phyloP scores from a whole-genome alignment of 2,888 invertebrate species.

The Deroplatys truncata region DNA sequence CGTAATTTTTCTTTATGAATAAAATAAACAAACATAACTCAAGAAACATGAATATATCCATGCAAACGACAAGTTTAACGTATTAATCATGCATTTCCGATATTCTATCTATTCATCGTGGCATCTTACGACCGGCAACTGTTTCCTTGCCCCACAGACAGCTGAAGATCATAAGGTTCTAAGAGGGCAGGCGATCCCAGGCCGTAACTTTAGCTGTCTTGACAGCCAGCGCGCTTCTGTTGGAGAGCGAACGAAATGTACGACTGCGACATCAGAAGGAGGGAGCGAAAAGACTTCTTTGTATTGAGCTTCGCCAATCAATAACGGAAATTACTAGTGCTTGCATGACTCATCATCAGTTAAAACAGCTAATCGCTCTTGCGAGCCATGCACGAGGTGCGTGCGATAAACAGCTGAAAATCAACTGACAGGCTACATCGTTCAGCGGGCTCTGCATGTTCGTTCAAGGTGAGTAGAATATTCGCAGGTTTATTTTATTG shows the following conservation, averaged over 20 bases:
- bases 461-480: not conserved
- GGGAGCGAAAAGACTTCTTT: not conserved
- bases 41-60: too few relatives aligned
- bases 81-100: not conserved
- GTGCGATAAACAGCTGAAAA: not conserved
- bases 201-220: not conserved
- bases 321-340: conserved; percentile 12
- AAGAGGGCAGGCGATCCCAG: too few relatives aligned
- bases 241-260: not conserved
- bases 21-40: too few relatives aligned
- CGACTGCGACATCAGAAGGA: not conserved
- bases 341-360: conserved; percentile 16
- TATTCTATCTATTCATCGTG: not conserved
- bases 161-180: too few relatives aligned
- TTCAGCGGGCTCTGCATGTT: not conserved
- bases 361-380: conserved; percentile 10
- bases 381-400: not conserved
- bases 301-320: conserved; percentile 16
- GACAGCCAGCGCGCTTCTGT: not conserved
- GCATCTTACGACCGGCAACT: not conserved
- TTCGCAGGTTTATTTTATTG: not conserved
- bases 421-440: not conserved
- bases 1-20: too few relatives aligned
- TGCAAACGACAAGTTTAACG: too few relatives aligned
- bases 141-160: not conserved